phyloP scores from a whole-genome alignment of 2,888 invertebrate species.

The Allophyes oxyacanthae region DNA sequence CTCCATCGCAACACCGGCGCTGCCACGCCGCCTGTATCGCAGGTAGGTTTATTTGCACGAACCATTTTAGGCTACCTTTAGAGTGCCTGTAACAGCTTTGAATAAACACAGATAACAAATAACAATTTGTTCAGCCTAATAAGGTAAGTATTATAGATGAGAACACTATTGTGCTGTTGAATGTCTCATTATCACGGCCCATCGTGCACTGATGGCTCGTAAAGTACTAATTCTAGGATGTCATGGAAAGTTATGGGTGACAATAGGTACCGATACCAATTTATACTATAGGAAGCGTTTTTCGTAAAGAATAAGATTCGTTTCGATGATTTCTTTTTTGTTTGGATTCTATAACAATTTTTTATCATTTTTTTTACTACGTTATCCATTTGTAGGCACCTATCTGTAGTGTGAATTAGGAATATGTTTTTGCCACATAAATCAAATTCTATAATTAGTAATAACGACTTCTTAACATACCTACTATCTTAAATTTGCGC shows the following conservation, averaged over 20 bases:
- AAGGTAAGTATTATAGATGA: slow-evolving; percentile 17
- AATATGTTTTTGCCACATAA: slow-evolving; percentile 11
- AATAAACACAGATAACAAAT: slow-evolving; percentile 26
- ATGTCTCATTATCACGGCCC: slow-evolving; percentile 37
- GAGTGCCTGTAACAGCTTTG: slow-evolving; percentile 7
- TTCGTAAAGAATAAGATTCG: no score
- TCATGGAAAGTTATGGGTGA: slow-evolving; percentile 5
- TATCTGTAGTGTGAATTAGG: neutral
- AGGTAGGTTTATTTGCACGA: slow-evolving; percentile 11
- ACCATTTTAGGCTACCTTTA: slow-evolving; percentile 16
- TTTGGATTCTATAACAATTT: no score
- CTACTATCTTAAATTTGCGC: slow-evolving; percentile 23
- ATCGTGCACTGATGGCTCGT: slow-evolving; percentile 1
- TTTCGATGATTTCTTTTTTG: no score
- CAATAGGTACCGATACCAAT: no score
- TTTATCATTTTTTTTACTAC: neutral
- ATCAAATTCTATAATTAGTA: slow-evolving; percentile 6
- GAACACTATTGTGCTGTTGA: slow-evolving; percentile 33
- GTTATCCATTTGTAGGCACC: neutral
- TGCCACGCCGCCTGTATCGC: no score
- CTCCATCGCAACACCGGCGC: neutral
- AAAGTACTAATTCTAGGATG: slow-evolving; percentile 9
- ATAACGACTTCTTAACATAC: neutral
- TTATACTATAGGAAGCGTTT: no score
- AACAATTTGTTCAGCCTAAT: slow-evolving; percentile 24